These are phyloP conservation scores for Patagioenas fasciata DNA, from an alignment of 2,113 vertebrate genomes.

Conservation along the genomic window DNA sequence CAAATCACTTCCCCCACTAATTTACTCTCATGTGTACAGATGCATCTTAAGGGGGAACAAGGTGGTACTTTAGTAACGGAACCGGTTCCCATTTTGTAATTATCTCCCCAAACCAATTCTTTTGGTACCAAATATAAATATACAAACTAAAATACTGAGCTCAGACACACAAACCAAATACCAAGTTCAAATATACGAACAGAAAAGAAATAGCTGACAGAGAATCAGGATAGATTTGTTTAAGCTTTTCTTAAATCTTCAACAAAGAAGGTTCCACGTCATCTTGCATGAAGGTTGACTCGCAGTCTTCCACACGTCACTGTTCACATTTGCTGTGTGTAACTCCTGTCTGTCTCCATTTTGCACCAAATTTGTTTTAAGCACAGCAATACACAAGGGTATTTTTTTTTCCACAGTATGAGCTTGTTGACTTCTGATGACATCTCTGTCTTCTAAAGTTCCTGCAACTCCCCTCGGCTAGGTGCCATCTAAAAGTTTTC, in stretches of 20 bases:
- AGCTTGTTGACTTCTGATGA: not conserved
- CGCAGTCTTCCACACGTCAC: not conserved
- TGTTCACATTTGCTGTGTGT: not conserved
- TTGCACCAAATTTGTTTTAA: not conserved
- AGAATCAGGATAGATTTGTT: not conserved
- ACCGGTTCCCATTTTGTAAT: no score
- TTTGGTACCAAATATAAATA: no score
- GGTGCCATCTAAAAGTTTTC: not conserved
- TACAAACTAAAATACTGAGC: no score
- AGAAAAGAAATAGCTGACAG: not conserved
- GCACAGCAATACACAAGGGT: not conserved
- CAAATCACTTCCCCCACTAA: no score
- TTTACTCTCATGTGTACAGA: no score
- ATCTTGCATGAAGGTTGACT: not conserved
- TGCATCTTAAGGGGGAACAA: no score
- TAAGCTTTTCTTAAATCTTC: slow-evolving; percentile 3
- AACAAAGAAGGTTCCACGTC: not conserved
- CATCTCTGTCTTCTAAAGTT: not conserved
- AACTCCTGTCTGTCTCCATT: not conserved
- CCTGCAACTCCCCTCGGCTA: not conserved
- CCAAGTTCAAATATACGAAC: no score
- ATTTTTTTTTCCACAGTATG: not conserved
- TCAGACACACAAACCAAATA: no score
- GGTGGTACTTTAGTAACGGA: no score
- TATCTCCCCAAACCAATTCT: no score